phyloP scores from a whole-genome alignment of 2,888 invertebrate species.

The Eupithecia insigniata region DNA sequence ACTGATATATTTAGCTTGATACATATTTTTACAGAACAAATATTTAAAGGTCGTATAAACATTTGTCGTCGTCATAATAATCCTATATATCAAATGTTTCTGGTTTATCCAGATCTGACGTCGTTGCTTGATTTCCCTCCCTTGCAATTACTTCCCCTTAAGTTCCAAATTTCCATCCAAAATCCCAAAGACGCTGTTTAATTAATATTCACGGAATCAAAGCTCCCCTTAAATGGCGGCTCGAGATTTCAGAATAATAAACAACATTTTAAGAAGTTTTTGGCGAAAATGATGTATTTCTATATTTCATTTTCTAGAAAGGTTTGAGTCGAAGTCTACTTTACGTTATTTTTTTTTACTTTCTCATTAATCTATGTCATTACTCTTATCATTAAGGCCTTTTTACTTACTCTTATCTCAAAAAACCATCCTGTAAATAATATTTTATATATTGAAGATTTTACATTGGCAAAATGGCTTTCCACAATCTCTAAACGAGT shows the following conservation, averaged over 20 bases:
- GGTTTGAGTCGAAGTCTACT: background rate
- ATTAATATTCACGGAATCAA: constrained; percentile 43
- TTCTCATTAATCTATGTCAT: too few species aligned
- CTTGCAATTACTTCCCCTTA: constrained; percentile 18
- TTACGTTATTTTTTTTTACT: too few species aligned
- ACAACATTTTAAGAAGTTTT: constrained; percentile 34
- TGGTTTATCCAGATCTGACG: background rate
- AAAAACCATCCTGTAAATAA: too few species aligned
- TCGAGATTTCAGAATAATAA: constrained; percentile 39
- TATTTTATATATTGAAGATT: too few species aligned
- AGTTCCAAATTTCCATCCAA: constrained; percentile 34
- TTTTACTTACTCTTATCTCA: too few species aligned
- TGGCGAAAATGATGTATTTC: constrained; percentile 30
- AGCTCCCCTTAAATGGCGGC: constrained; percentile 36
- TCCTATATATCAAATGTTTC: background rate
- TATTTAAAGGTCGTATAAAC: too few species aligned
- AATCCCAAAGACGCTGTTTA: constrained; percentile 36
- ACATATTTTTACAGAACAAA: too few species aligned
- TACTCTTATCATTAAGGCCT: too few species aligned
- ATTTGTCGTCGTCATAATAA: too few species aligned
- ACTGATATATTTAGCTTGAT: too few species aligned
- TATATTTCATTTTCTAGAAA: background rate
- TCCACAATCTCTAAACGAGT: too few species aligned
- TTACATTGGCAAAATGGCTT: too few species aligned
- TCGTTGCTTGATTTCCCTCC: constrained; percentile 9